Percentiles rank a stretch among this genome's conserved stretches.
Conservation (phyloP, 2,797 vertebrate species). For the Anableps anableps region DNA sequence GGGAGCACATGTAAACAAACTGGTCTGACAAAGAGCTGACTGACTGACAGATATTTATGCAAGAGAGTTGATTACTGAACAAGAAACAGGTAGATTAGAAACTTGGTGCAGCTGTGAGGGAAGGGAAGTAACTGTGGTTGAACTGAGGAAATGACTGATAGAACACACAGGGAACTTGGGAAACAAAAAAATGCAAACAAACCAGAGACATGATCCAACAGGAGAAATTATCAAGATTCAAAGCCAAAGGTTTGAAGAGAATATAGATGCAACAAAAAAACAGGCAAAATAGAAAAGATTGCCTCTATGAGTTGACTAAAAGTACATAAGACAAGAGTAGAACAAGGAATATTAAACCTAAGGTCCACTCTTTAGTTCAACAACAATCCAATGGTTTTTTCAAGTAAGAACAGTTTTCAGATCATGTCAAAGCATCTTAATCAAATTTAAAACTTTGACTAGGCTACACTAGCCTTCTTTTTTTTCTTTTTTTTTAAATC, state of each 20-base stretch:
- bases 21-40: background rate
- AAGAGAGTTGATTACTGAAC: background rate
- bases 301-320: background rate
- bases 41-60: background rate
- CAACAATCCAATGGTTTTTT: background rate
- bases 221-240: background rate
- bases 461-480: background rate
- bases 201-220: background rate
- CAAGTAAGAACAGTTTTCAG: background rate
- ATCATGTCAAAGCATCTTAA: background rate
- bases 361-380: background rate
- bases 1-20: too few relatives aligned
- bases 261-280: too few relatives aligned
- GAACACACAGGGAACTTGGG: too few relatives aligned
- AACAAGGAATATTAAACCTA: background rate
- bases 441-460: background rate
- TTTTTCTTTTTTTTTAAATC: background rate
- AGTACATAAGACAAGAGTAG: background rate
- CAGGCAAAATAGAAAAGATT: background rate
- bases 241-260: too few relatives aligned
- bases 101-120: background rate
- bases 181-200: background rate
- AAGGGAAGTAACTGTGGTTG: background rate
- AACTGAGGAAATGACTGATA: too few relatives aligned
- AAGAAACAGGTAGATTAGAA: background rate